These are phyloP conservation scores for Trinectes maculatus DNA, from an alignment of 2,113 vertebrate species.

Conservation along the genomic window DNA sequence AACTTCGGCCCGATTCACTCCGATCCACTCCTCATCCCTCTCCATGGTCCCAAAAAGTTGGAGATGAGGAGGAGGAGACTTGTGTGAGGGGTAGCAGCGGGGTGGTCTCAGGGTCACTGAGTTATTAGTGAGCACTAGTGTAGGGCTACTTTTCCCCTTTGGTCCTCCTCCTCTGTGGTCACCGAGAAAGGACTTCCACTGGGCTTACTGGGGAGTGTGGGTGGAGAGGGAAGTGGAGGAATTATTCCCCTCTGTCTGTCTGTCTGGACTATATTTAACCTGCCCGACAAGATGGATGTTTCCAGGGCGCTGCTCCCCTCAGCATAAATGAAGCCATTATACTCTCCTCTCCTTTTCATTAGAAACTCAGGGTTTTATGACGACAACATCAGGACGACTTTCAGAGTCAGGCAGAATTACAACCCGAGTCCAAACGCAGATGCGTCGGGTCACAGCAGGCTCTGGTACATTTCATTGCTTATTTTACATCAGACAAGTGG, in stretches of 20 bases:
- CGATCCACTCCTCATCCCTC: constrained; percentile 70
- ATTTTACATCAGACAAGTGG: constrained; percentile 16
- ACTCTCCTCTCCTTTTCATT: constrained; percentile 44
- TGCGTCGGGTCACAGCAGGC: constrained; percentile 39
- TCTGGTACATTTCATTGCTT: constrained; percentile 8
- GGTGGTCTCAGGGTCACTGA: constrained; percentile 75
- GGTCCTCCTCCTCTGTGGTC: constrained; percentile 68
- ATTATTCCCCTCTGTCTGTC: constrained; percentile 71
- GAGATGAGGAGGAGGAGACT: constrained; percentile 62
- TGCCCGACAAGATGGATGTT: constrained; percentile 70
- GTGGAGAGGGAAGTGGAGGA: constrained; percentile 70
- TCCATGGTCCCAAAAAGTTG: constrained; percentile 42
- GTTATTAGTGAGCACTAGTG: constrained; percentile 72
- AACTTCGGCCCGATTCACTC: constrained; percentile 61
- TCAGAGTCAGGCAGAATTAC: constrained; percentile 58
- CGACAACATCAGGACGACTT: constrained; percentile 39
- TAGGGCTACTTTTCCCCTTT: constrained; percentile 56
- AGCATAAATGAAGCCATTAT: constrained; percentile 72
- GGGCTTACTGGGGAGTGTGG: constrained; percentile 68
- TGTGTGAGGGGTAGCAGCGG: constrained; percentile 44
- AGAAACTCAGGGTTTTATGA: constrained; percentile 37
- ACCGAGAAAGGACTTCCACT: constrained; percentile 76
- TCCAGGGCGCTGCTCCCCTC: constrained; percentile 53
- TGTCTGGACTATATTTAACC: constrained; percentile 76
- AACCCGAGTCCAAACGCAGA: constrained; percentile 45